phyloP scores from a whole-genome alignment of 2,797 vertebrate genomes.

The Gallinago solitaria region DNA sequence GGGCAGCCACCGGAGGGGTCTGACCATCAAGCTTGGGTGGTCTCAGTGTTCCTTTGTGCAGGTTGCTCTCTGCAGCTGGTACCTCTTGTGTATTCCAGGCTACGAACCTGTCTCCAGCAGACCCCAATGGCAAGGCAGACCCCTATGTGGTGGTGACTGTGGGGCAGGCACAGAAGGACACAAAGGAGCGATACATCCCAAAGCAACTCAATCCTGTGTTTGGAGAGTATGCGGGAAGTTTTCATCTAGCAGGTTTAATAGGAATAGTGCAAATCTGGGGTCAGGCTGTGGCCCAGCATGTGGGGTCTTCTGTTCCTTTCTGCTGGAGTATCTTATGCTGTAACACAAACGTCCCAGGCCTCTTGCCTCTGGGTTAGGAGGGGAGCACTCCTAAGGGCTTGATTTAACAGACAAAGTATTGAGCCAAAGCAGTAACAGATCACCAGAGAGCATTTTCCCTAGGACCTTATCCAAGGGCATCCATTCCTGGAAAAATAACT shows the following conservation, averaged over 20 bases:
- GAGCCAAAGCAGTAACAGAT: neutral
- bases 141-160: constrained; percentile 88
- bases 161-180: constrained; percentile 82
- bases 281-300: neutral
- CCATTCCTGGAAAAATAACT: neutral
- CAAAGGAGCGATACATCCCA: constrained; percentile 90
- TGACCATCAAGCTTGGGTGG: accelerated
- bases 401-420: neutral
- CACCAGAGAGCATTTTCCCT: neutral
- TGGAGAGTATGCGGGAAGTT: constrained; percentile 86
- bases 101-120: constrained; percentile 87
- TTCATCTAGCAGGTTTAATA: neutral
- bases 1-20: neutral
- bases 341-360: neutral
- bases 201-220: constrained; percentile 94
- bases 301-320: neutral
- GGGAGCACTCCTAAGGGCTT: neutral
- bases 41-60: neutral
- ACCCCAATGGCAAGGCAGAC: constrained; percentile 92
- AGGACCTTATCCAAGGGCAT: neutral
- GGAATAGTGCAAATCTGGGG: neutral
- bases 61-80: neutral
- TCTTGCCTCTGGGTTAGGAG: neutral
- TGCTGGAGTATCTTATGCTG: neutral
- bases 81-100: constrained; percentile 77